These are phyloP conservation scores for Lagria hirta DNA, from an alignment of 2,888 invertebrate genomes.

Conservation along the genomic window DNA sequence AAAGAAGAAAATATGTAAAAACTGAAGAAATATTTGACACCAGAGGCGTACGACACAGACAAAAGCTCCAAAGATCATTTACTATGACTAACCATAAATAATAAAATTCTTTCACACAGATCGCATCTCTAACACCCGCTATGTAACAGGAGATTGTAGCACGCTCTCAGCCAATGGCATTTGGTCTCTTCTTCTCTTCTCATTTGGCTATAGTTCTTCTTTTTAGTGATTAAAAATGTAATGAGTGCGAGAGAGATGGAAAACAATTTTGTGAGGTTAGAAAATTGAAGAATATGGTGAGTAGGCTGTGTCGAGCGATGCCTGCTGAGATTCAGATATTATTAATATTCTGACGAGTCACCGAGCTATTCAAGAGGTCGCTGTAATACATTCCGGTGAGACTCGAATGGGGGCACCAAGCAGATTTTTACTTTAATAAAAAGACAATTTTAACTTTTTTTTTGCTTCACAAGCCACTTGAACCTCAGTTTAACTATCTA, in stretches of 20 bases:
- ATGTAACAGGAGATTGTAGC: slow-evolving; percentile 42
- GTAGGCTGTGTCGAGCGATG: slow-evolving; percentile 44
- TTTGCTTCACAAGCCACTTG: no score
- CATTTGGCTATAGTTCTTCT: slow-evolving; percentile 5
- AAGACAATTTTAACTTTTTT: no score
- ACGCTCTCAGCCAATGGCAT: slow-evolving; percentile 38
- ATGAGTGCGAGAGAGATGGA: slow-evolving; percentile 31
- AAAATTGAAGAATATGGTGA: slow-evolving; percentile 40
- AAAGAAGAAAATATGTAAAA: no score
- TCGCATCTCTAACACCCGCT: slow-evolving; percentile 43
- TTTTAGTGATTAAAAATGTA: background rate
- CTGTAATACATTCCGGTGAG: slow-evolving; percentile 33
- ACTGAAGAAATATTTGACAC: no score
- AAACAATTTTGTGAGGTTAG: slow-evolving; percentile 27
- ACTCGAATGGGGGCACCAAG: no score
- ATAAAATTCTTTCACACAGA: slow-evolving; percentile 42
- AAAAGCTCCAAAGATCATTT: slow-evolving; percentile 33
- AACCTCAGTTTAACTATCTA: no score
- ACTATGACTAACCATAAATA: slow-evolving; percentile 41
- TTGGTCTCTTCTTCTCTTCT: slow-evolving; percentile 31
- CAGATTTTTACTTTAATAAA: no score
- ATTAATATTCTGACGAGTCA: slow-evolving; percentile 50
- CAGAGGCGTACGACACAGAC: slow-evolving; percentile 13
- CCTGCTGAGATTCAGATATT: slow-evolving; percentile 44
- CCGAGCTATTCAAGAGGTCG: slow-evolving; percentile 44